A percentile compares a stretch with the other conserved stretches of the same genome.
phyloP scores from a whole-genome alignment of 2,113 vertebrate genomes.

The Centropristis striata region DNA sequence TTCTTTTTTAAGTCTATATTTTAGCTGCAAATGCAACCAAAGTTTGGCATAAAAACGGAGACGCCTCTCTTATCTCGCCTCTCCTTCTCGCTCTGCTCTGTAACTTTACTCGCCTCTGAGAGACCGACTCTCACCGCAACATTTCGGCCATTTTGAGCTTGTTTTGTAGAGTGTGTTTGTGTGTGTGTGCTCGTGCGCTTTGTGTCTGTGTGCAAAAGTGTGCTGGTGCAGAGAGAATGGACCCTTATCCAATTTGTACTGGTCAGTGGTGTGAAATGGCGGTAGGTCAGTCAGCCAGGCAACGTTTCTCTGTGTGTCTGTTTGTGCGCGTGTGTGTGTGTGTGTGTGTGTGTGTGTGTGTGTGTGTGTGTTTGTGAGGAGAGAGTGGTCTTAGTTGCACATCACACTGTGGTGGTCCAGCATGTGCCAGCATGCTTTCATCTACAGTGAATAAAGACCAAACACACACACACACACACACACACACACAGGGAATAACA shows the following conservation, averaged over 20 bases:
- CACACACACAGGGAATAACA: conserved; percentile 9
- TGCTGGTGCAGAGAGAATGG: conserved; percentile 85
- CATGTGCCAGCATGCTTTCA: conserved; percentile 59
- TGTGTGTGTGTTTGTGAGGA: conserved; percentile 1
- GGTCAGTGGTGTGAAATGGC: conserved; percentile 88
- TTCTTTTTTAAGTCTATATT: not conserved
- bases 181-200: conserved; percentile 7
- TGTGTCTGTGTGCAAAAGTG: conserved; percentile 76
- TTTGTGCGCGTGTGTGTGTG: conserved; percentile 7
- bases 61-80: conserved; percentile 43
- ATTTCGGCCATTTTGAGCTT: conserved; percentile 80
- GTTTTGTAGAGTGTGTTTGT: conserved; percentile 52
- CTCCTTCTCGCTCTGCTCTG: conserved; percentile 28
- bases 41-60: not conserved
- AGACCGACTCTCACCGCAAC: conserved; percentile 46
- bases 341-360: conserved; percentile 14
- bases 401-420: conserved; percentile 54
- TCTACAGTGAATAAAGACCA: conserved; percentile 56
- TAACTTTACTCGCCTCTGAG: conserved; percentile 58
- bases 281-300: conserved; percentile 80
- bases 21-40: not conserved
- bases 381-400: conserved; percentile 53
- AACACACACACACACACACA: conserved; percentile 7
- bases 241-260: conserved; percentile 88
- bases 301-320: conserved; percentile 29